Conservation (phyloP, 1,140 invertebrate genomes). For the Leucophenga varia region DNA sequence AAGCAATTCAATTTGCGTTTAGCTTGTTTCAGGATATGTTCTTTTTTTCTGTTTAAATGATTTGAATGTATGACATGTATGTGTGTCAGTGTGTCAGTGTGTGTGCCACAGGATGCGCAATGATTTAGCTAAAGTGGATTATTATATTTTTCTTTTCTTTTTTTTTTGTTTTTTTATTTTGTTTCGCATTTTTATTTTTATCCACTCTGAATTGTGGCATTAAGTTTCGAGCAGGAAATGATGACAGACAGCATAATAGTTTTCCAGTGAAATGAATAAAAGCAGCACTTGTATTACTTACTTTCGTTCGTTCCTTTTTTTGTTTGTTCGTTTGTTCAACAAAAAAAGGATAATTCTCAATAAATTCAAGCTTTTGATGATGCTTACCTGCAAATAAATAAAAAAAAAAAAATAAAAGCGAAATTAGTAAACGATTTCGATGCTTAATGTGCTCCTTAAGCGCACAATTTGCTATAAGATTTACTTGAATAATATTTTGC, state of each 20-base stretch:
- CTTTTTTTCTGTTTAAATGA: not conserved
- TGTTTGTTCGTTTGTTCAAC: slow-evolving; percentile 5
- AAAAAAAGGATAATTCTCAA: slow-evolving; percentile 8
- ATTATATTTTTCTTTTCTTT: no score
- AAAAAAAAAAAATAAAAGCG: slow-evolving; percentile 6
- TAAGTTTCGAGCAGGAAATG: slow-evolving; percentile 40
- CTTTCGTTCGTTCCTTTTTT: slow-evolving; percentile 1
- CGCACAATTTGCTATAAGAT: no score
- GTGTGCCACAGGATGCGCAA: slow-evolving; percentile 8
- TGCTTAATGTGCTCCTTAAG: no score
- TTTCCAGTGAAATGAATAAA: no score
- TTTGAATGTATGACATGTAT: no score
- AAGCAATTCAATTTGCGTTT: no score
- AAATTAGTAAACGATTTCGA: slow-evolving; percentile 25
- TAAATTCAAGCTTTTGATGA: no score
- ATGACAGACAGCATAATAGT: not conserved
- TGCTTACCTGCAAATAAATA: slow-evolving; percentile 36
- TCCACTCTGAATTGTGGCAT: slow-evolving; percentile 33
- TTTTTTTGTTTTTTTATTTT: not conserved
- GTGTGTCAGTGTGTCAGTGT: no score
- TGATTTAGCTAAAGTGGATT: slow-evolving; percentile 11
- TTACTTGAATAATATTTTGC: no score
- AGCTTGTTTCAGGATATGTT: no score
- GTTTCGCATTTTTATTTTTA: slow-evolving; percentile 17
- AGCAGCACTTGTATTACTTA: not conserved